A percentile compares a stretch with the other conserved stretches of the same genome.
Evolutionary conservation across 1,140 invertebrate genomes (phyloP).

Genomic region (Archivesica marissinica): DNA sequence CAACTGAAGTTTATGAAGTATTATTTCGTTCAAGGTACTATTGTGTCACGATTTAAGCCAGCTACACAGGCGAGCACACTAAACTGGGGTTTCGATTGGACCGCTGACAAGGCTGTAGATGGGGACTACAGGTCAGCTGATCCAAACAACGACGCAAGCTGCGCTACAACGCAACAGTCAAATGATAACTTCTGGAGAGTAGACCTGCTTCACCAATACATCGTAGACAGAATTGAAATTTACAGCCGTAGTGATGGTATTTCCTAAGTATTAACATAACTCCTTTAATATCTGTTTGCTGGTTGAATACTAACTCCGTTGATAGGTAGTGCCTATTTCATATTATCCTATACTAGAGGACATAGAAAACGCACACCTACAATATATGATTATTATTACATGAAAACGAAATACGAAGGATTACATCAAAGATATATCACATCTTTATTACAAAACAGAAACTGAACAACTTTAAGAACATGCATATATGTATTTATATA

Average conservation of each 20-base stretch:
- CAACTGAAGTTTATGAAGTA: too few species aligned
- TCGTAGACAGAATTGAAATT: neutral
- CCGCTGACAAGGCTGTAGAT: slow-evolving; percentile 49
- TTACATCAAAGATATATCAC: too few species aligned
- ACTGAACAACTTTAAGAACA: too few species aligned
- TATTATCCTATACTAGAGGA: too few species aligned
- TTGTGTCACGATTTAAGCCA: slow-evolving; percentile 37
- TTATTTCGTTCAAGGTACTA: neutral
- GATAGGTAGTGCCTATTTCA: too few species aligned
- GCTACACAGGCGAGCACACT: slow-evolving; percentile 1
- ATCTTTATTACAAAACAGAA: too few species aligned
- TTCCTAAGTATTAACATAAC: neutral
- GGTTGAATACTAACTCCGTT: too few species aligned
- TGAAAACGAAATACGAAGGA: too few species aligned
- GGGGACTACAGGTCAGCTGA: slow-evolving; percentile 10
- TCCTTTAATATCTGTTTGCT: too few species aligned
- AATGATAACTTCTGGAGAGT: slow-evolving; percentile 43
- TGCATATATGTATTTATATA: too few species aligned
- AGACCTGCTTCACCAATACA: neutral
- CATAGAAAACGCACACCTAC: too few species aligned
- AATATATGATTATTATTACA: too few species aligned
- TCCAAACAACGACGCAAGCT: slow-evolving; percentile 20
- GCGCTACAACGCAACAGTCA: neutral
- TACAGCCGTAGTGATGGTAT: slow-evolving; percentile 26
- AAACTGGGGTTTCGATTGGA: slow-evolving; percentile 36